Percentiles rank a stretch among this genome's conserved stretches.
These are phyloP conservation scores for Eurosta solidaginis DNA, from an alignment of 1,140 invertebrate genomes.

Conservation along the genomic window DNA sequence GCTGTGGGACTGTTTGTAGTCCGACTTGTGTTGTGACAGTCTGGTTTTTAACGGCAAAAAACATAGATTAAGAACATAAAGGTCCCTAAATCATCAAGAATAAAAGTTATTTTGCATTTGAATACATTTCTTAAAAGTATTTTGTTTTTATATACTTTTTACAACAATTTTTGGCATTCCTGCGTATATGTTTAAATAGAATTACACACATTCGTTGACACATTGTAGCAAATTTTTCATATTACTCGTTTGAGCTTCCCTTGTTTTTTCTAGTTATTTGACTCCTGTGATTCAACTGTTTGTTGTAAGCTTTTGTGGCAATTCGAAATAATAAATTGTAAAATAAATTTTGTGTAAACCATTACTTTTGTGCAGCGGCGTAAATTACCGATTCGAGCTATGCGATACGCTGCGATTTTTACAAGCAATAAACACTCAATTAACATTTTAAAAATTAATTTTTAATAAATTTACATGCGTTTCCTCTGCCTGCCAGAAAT, in stretches of 20 bases:
- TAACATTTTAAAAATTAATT: slow-evolving; percentile 53
- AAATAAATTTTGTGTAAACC: slow-evolving; percentile 24
- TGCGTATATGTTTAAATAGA: not conserved
- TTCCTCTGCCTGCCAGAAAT: slow-evolving; percentile 3
- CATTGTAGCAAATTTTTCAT: too few relatives aligned
- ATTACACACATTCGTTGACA: too few relatives aligned
- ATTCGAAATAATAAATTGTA: not conserved
- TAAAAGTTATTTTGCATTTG: too few relatives aligned
- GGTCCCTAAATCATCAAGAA: too few relatives aligned
- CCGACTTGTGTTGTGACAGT: too few relatives aligned
- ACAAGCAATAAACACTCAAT: slow-evolving; percentile 57
- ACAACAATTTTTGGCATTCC: not conserved
- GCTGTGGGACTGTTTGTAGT: not conserved
- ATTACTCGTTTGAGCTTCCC: too few relatives aligned
- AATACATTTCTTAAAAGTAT: too few relatives aligned
- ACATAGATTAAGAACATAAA: too few relatives aligned
- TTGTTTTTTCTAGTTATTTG: too few relatives aligned
- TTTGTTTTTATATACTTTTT: not conserved
- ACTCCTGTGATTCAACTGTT: not conserved
- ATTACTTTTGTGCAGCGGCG: slow-evolving; percentile 7
- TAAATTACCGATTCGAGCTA: slow-evolving; percentile 7
- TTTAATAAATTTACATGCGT: slow-evolving; percentile 51
- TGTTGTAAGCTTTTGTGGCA: not conserved
- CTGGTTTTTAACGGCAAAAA: too few relatives aligned
- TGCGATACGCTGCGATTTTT: slow-evolving; percentile 28